These are phyloP conservation scores for Halcyon leucocephala DNA, from an alignment of 2,797 vertebrate species.

Conservation along the genomic window DNA sequence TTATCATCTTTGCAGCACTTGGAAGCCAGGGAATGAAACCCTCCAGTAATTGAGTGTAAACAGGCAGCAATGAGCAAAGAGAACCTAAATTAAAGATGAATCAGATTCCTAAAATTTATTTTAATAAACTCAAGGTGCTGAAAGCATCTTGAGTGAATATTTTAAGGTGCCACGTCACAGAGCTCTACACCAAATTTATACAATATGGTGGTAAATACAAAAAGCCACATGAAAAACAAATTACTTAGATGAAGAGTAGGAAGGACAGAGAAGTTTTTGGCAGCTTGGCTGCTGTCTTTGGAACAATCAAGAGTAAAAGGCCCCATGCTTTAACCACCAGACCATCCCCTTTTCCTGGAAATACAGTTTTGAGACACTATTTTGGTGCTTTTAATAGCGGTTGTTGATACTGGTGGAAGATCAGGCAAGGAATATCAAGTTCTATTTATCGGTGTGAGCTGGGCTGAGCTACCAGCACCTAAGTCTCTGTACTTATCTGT, in stretches of 20 bases:
- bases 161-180: neutral
- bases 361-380: neutral
- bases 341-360: neutral
- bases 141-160: neutral
- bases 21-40: neutral
- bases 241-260: neutral
- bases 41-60: neutral
- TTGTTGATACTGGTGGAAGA: neutral
- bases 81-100: neutral
- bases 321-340: neutral
- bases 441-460: neutral
- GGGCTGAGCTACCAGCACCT: neutral
- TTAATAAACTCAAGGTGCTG: neutral
- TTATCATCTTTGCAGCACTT: neutral
- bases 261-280: neutral
- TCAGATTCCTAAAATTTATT: neutral
- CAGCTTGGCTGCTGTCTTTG: neutral
- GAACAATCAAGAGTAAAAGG: neutral
- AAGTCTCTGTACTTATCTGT: fast-evolving
- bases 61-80: neutral
- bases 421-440: neutral
- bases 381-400: neutral
- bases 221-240: neutral
- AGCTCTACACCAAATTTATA: neutral
- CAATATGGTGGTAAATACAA: neutral